Conservation (phyloP, 2,797 vertebrate genomes). For the Clamator glandarius region DNA sequence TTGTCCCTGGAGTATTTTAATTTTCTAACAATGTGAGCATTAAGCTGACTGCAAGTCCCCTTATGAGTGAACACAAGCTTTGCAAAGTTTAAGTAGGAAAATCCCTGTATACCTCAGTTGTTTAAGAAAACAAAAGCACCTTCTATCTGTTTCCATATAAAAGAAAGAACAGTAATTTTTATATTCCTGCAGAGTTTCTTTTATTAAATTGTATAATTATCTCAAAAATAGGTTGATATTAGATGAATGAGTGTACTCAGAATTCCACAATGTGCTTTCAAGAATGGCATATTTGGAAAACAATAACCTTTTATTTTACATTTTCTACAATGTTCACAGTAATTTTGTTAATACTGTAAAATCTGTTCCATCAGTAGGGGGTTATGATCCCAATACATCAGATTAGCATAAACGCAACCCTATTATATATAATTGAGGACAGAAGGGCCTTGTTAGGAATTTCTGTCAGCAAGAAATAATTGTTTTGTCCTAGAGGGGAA, state of each 20-base stretch:
- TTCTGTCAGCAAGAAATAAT: slow-evolving; percentile 15
- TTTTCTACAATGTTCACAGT: slow-evolving; percentile 26
- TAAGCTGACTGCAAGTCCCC: background rate
- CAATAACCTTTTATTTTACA: background rate
- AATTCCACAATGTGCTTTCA: background rate
- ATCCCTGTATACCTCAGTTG: background rate
- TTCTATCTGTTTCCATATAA: slow-evolving; percentile 8
- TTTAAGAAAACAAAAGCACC: slow-evolving; percentile 30
- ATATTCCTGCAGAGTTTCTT: slow-evolving; percentile 17
- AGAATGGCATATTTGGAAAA: slow-evolving; percentile 28
- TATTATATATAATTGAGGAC: background rate
- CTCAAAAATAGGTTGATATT: slow-evolving; percentile 33
- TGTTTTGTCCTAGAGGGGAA: background rate
- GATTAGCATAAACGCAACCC: slow-evolving; percentile 11
- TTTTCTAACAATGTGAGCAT: background rate
- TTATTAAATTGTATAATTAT: slow-evolving; percentile 57
- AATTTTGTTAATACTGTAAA: slow-evolving; percentile 43
- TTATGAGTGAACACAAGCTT: background rate
- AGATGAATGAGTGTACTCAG: slow-evolving; percentile 3
- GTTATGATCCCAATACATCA: slow-evolving; percentile 28
- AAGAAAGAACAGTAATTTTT: background rate
- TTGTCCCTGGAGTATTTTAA: background rate
- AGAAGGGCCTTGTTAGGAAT: slow-evolving; percentile 13
- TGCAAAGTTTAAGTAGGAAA: slow-evolving; percentile 15
- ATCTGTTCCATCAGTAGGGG: slow-evolving; percentile 17